These are phyloP conservation scores for Gymnarchus niloticus DNA, from an alignment of 2,113 vertebrate genomes.

Conservation along the genomic window DNA sequence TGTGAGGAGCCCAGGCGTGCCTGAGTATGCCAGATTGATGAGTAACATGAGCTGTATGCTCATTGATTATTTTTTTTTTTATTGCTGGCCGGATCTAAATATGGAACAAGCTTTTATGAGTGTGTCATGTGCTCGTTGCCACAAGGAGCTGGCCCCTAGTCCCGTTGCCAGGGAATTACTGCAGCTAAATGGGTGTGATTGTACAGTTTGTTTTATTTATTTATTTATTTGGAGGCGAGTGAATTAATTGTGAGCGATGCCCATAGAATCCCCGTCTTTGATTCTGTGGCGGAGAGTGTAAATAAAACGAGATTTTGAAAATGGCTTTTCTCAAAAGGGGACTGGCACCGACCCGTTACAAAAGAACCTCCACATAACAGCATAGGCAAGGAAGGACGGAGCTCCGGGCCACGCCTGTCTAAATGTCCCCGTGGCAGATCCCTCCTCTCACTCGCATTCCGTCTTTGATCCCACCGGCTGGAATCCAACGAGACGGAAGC, in stretches of 20 bases:
- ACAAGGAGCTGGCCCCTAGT: background rate
- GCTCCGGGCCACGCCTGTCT: background rate
- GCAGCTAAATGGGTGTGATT: constrained; percentile 30
- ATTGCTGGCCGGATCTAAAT: background rate
- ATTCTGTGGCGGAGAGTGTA: constrained; percentile 44
- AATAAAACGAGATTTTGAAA: constrained; percentile 53
- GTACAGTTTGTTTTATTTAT: constrained; percentile 37
- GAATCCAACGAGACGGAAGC: background rate
- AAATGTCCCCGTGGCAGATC: background rate
- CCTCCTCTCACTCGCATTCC: background rate
- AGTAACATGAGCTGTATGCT: background rate
- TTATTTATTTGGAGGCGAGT: constrained; percentile 26
- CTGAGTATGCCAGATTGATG: background rate
- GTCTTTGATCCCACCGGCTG: background rate
- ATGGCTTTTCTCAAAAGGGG: background rate
- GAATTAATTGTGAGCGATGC: constrained; percentile 37
- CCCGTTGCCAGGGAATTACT: constrained; percentile 44
- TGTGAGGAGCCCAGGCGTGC: background rate
- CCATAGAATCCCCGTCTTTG: constrained; percentile 45
- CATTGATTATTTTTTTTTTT: background rate
- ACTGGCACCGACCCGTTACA: background rate
- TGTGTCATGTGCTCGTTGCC: background rate
- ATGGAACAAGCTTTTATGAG: background rate
- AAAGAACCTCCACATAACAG: background rate
- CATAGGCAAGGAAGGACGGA: background rate